Evolutionary conservation across 2,113 vertebrate species (phyloP).

Genomic region (Indicator indicator): DNA sequence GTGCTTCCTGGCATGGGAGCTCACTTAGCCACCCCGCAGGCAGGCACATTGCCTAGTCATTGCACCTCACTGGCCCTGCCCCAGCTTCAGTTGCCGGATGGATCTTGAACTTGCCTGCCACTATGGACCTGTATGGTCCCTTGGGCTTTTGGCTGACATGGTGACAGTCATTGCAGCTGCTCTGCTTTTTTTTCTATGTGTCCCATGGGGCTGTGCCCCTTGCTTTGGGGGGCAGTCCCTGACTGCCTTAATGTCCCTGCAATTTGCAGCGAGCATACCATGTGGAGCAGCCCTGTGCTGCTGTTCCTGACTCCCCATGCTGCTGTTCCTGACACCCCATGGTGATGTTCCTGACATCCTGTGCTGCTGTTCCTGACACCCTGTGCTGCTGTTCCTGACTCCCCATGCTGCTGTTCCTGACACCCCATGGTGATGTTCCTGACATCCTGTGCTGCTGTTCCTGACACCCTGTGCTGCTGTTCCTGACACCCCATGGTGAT

Average conservation of each 20-base stretch:
- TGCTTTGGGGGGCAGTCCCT: background rate
- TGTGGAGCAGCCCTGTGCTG: background rate
- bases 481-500: no score
- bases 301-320: fast-evolving
- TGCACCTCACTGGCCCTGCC: background rate
- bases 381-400: background rate
- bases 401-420: fast-evolving
- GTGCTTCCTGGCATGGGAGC: background rate
- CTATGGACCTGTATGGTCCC: background rate
- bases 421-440: no score
- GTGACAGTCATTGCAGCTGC: background rate
- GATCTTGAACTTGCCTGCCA: background rate
- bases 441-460: background rate
- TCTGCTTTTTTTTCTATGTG: background rate
- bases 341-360: no score
- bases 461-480: background rate
- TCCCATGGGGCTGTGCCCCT: background rate
- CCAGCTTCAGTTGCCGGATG: background rate
- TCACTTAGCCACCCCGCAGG: no score
- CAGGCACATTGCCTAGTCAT: background rate
- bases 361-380: no score
- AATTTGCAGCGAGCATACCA: background rate
- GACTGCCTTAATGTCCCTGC: fast-evolving
- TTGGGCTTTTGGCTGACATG: background rate
- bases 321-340: background rate